Evolutionary conservation across 2,113 vertebrate genomes (phyloP).

Genomic region (Sus scrofa): DNA sequence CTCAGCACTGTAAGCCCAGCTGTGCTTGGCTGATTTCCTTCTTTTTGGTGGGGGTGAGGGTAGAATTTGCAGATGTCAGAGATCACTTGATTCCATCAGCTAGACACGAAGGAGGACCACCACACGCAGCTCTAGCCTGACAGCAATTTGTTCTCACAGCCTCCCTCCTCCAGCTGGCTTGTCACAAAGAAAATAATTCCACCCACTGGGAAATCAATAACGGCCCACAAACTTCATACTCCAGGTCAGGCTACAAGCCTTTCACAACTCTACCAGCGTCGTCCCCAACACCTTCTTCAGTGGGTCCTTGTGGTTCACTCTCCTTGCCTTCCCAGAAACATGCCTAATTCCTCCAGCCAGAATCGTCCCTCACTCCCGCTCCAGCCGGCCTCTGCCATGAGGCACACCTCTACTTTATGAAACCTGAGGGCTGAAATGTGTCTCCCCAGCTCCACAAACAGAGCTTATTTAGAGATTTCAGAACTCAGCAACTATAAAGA

Average conservation of each 20-base stretch:
- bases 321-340: not conserved
- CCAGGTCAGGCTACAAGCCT: constrained; percentile 41
- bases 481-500: constrained; percentile 34
- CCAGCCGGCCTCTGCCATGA: not conserved
- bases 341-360: not conserved
- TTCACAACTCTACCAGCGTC: constrained; percentile 29
- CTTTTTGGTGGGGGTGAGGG: not conserved
- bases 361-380: not conserved
- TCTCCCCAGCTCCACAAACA: constrained; percentile 67
- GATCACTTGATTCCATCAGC: not conserved
- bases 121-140: not conserved
- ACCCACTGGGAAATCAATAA: constrained; percentile 74
- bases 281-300: not conserved
- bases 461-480: constrained; percentile 37
- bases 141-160: not conserved
- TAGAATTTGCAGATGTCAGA: not conserved
- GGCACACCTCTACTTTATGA: not conserved
- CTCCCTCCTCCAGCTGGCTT: not conserved
- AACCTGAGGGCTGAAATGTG: constrained; percentile 45
- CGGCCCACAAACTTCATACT: constrained; percentile 52
- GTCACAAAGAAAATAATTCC: constrained; percentile 47
- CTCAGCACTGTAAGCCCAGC: not conserved
- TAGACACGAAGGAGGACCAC: not conserved
- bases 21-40: not conserved
- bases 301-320: not conserved